Evolutionary conservation across 2,113 vertebrate species (phyloP).

Genomic region (Peromyscus polionotus): DNA sequence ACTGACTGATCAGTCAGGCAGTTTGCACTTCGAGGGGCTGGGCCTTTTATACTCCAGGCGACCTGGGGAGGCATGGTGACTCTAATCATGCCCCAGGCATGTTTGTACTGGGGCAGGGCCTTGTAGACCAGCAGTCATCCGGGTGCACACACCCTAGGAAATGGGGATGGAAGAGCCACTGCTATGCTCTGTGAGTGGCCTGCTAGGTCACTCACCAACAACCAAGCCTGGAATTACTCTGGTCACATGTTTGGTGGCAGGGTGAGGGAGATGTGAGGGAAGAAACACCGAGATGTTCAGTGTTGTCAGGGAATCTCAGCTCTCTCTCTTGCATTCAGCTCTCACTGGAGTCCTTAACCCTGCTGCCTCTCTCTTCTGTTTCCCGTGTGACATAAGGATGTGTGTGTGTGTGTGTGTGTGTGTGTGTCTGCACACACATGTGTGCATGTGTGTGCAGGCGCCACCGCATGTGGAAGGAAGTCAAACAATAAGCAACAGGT

Average conservation of each 20-base stretch:
- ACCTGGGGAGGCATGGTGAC: conserved; percentile 8
- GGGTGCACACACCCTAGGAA: neutral
- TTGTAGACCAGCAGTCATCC: neutral
- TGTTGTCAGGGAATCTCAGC: neutral
- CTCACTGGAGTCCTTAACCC: neutral
- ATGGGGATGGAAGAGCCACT: neutral
- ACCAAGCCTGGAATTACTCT: neutral
- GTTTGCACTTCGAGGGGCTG: neutral
- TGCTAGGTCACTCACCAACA: neutral
- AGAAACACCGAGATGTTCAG: neutral
- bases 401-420: neutral
- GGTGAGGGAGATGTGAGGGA: accelerated
- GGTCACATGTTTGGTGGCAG: neutral
- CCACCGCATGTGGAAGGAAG: neutral
- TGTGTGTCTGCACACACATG: neutral
- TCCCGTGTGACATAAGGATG: neutral
- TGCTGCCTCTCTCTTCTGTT: neutral
- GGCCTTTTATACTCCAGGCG: neutral
- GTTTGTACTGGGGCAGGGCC: neutral
- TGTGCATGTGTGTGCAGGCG: too few relatives aligned
- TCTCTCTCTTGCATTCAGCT: neutral
- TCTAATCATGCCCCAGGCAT: neutral
- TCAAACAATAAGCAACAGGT: neutral
- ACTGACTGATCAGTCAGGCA: conserved; percentile 7
- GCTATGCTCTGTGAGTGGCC: neutral